These are phyloP conservation scores for Helobdella robusta DNA, from an alignment of 2,888 invertebrate species.

Conservation along the genomic window DNA sequence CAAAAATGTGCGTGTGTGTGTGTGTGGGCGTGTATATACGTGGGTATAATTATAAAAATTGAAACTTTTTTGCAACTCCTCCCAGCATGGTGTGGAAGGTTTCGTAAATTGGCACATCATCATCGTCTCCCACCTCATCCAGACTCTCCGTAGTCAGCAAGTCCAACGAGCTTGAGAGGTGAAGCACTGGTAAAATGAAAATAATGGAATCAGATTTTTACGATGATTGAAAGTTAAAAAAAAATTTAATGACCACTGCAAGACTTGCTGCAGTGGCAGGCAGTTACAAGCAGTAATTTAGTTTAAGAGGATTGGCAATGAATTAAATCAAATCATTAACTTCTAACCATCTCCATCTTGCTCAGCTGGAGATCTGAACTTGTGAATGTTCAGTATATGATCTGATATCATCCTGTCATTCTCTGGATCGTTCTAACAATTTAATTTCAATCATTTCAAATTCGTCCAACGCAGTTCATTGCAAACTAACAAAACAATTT, in stretches of 20 bases:
- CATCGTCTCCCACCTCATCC: conserved; percentile 39
- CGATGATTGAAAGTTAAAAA: neutral
- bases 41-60: no score
- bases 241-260: no score
- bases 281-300: no score
- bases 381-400: conserved; percentile 92
- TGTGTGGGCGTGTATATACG: no score
- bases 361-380: conserved; percentile 83
- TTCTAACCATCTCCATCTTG: conserved; percentile 75
- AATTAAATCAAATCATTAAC: neutral
- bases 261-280: no score
- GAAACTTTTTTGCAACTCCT: conserved; percentile 52
- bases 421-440: conserved; percentile 64
- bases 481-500: neutral
- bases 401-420: conserved; percentile 80
- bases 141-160: conserved; percentile 74
- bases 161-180: conserved; percentile 72
- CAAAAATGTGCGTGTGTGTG: no score
- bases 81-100: conserved; percentile 79
- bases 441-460: neutral
- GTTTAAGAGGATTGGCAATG: no score
- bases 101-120: conserved; percentile 63
- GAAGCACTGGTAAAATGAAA: conserved; percentile 52
- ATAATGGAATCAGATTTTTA: no score
- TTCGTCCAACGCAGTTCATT: neutral